Conservation (phyloP, 2,113 vertebrate genomes). For the Platysteira castanea region DNA sequence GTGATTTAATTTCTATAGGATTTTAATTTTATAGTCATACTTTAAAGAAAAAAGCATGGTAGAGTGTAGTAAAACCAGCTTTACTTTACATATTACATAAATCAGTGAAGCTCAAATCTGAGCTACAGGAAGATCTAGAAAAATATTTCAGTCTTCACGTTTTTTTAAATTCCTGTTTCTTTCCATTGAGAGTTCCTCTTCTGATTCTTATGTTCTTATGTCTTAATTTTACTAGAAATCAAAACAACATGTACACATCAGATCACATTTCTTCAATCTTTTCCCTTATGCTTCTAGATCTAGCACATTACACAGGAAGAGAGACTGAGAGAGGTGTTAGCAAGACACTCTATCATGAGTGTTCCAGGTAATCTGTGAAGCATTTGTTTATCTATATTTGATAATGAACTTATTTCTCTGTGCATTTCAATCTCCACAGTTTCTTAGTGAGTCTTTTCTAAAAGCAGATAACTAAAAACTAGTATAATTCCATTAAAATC, state of each 20-base stretch:
- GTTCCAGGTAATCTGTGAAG: background rate
- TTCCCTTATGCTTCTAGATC: background rate
- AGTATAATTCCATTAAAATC: background rate
- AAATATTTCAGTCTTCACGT: background rate
- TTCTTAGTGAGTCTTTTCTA: background rate
- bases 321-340: background rate
- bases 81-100: background rate
- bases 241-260: background rate
- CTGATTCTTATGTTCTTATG: background rate
- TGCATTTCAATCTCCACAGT: background rate
- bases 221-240: background rate
- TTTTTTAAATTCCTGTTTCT: background rate
- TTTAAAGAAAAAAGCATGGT: accelerated
- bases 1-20: background rate
- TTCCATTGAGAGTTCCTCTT: background rate
- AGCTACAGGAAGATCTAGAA: background rate
- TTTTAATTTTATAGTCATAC: background rate
- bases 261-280: background rate
- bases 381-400: background rate
- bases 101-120: background rate
- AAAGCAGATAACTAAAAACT: background rate
- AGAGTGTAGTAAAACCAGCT: background rate
- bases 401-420: background rate
- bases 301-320: background rate
- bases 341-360: background rate